A percentile compares a stretch with the other conserved stretches of the same genome.
phyloP scores from a whole-genome alignment of 2,113 vertebrate genomes.

The Corythornis vintsioides region DNA sequence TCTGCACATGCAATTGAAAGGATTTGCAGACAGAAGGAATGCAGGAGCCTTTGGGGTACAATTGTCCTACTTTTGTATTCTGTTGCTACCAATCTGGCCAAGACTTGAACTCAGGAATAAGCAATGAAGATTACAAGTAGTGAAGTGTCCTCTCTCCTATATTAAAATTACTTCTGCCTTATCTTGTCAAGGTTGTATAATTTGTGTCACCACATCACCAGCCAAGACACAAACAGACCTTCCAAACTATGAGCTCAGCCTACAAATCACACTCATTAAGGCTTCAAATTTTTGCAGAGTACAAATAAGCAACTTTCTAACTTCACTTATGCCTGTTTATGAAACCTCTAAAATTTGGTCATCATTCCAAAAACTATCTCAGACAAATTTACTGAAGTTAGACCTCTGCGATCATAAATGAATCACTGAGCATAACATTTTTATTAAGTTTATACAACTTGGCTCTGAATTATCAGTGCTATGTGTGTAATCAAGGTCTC shows the following conservation, averaged over 20 bases:
- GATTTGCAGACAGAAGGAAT: conserved; percentile 31
- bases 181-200: neutral
- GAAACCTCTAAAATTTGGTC: conserved; percentile 14
- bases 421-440: conserved; percentile 4
- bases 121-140: neutral
- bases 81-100: conserved; percentile 25
- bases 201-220: neutral
- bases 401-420: neutral
- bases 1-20: neutral
- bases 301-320: neutral
- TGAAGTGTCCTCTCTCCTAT: neutral
- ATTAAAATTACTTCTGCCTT: neutral
- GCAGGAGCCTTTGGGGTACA: conserved; percentile 37
- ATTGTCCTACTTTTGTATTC: neutral
- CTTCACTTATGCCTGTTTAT: neutral
- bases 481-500: neutral
- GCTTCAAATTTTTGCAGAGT: neutral
- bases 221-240: conserved; percentile 18
- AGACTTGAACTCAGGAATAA: conserved; percentile 3
- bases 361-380: neutral
- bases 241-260: conserved; percentile 51
- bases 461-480: neutral
- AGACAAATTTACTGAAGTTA: conserved; percentile 34
- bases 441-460: conserved; percentile 18
- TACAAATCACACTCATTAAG: conserved; percentile 35